Conservation (phyloP, 2,113 vertebrate genomes). For the Martes martes region DNA sequence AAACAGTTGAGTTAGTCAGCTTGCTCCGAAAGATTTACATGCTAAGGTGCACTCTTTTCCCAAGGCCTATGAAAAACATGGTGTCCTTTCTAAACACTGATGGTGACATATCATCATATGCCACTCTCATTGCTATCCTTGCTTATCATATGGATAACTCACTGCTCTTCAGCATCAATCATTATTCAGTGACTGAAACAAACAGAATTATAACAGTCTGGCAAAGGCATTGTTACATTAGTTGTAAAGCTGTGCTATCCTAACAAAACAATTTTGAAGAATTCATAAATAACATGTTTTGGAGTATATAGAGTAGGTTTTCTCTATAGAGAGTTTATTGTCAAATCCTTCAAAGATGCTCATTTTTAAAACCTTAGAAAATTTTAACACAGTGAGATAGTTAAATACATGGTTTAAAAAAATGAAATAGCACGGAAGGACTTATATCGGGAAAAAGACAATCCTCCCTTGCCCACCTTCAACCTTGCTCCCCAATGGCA, state of each 20-base stretch:
- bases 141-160: not conserved
- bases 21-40: not conserved
- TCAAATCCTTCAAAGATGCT: slow-evolving; percentile 32
- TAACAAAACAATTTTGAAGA: not conserved
- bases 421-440: not conserved
- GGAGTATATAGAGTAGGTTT: not conserved
- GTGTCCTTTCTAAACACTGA: not conserved
- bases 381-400: not conserved
- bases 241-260: not conserved
- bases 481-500: not conserved
- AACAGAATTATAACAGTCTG: not conserved
- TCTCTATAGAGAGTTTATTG: not conserved
- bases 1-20: not conserved
- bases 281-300: not conserved
- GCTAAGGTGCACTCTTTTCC: slow-evolving; percentile 9
- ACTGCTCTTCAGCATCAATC: not conserved
- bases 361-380: slow-evolving; percentile 26
- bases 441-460: not conserved
- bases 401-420: not conserved
- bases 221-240: not conserved
- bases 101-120: not conserved
- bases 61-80: not conserved
- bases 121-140: not conserved
- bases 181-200: not conserved
- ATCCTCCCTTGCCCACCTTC: not conserved